These are phyloP conservation scores for Sebastes melanostomus DNA, from an alignment of 2,797 vertebrate genomes.

Conservation along the genomic window DNA sequence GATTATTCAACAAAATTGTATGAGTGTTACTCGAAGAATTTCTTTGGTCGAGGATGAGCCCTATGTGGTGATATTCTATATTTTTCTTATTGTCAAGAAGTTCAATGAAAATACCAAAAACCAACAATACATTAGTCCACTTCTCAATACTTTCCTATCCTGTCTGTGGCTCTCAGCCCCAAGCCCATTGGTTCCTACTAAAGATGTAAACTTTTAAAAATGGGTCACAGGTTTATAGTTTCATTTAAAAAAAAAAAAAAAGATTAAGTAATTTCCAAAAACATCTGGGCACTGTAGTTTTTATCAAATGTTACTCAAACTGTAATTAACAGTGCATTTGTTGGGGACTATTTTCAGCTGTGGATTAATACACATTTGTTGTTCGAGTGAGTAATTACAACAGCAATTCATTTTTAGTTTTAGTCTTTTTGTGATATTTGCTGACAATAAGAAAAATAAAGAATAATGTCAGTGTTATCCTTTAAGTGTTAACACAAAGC, in stretches of 20 bases:
- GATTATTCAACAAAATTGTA: no score
- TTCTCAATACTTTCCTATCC: background rate
- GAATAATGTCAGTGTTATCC: background rate
- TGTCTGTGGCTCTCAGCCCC: background rate
- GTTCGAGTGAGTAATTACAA: background rate
- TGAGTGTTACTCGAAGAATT: no score
- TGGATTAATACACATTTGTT: background rate
- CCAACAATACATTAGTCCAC: background rate
- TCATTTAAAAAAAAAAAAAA: background rate
- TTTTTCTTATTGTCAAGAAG: background rate
- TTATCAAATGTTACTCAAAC: no score
- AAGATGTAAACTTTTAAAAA: background rate
- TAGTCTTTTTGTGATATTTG: background rate
- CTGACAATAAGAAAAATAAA: background rate
- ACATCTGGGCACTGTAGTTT: no score
- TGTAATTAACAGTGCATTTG: no score
- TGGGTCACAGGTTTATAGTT: background rate
- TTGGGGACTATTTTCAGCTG: background rate
- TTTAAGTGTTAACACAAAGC: background rate
- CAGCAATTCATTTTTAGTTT: background rate
- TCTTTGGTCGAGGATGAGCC: no score
- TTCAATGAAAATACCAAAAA: background rate
- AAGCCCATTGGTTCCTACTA: background rate
- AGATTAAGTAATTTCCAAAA: no score
- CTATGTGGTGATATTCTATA: background rate